Base-by-base conservation (phyloP, 2,797 vertebrate genomes). In the Lepus oiostolus region DNA sequence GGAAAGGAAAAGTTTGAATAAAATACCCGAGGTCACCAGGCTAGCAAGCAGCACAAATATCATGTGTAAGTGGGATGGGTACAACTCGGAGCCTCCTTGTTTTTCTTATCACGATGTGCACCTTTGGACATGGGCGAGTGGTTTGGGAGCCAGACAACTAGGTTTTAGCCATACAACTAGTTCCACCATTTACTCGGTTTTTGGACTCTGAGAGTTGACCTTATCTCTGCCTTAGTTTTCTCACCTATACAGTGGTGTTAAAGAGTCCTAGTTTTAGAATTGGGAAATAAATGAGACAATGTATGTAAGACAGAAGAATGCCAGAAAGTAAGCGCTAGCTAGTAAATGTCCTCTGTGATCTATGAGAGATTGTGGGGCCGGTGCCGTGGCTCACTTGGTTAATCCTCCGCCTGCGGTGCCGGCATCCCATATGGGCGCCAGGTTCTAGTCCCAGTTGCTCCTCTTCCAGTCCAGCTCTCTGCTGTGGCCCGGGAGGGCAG, bases 51-150 rank as follows among this genome's bases (percentile, higher is more conserved):
- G 22, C 14, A 17, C 30, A 26, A 19, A 38, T 8, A 6, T 16
- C 47, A 4, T 1, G 21, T 42, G 38, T 14, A 85, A 28, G 30
- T 19, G 26, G 47, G 26, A 28, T 50, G 9, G 24, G 10, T 52
- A 28, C 62, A 28, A 28, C 2, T 14, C 62, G 32, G 60, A 47
- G 11, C 14, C 42, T 22, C 5, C 42, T 42, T 42, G 42, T 42
- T 42, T 1, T 1, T 1, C 7, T 26, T 60, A 77, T 47, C 24
- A 16, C 42, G 0, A 42, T 13, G 2, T 1, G 7, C 5, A 11
- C 14, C 24, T 30, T 65, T 21, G 3, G 32, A 30, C 42, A 52
- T 22, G 17, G 22, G 13, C 30, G 2, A 65, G 30, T 14, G 7
- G 5, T 42, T 63, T 47, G 68, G 26, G 22, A 24, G 22, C 10